These are phyloP conservation scores for Drosophila orosa DNA, from an alignment of 1,140 invertebrate species.

Conservation along the genomic window DNA sequence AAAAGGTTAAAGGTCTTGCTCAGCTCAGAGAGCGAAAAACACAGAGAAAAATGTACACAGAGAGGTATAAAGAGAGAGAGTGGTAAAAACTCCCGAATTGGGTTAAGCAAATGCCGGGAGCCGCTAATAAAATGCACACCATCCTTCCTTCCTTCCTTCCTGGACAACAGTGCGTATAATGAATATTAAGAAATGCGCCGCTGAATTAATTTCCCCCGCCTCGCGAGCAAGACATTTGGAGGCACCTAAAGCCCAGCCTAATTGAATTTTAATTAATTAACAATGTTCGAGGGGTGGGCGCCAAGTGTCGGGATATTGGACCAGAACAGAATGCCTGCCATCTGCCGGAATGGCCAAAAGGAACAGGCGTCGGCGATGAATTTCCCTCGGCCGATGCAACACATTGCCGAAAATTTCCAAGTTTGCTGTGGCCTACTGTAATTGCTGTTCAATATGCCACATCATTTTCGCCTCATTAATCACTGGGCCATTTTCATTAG, in stretches of 20 bases:
- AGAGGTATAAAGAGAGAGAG: neutral
- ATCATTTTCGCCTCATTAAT: slow-evolving; percentile 82
- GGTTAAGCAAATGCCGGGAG: slow-evolving; percentile 62
- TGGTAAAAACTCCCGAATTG: slow-evolving; percentile 32
- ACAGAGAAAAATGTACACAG: neutral
- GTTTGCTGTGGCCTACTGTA: slow-evolving; percentile 22
- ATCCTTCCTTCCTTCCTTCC: neutral
- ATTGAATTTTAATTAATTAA: slow-evolving; percentile 82
- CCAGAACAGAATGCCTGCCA: slow-evolving; percentile 41
- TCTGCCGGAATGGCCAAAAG: slow-evolving; percentile 30
- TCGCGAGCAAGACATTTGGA: slow-evolving; percentile 49
- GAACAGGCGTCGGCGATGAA: slow-evolving; percentile 6
- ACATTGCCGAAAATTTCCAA: slow-evolving; percentile 50
- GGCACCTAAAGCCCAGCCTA: slow-evolving; percentile 29
- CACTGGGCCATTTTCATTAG: slow-evolving; percentile 70
- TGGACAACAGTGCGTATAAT: slow-evolving; percentile 67
- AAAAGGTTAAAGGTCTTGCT: slow-evolving; percentile 66
- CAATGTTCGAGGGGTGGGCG: slow-evolving; percentile 46
- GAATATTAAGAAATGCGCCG: slow-evolving; percentile 75
- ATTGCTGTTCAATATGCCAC: slow-evolving; percentile 77
- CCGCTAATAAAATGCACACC: slow-evolving; percentile 46
- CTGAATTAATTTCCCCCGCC: slow-evolving; percentile 61
- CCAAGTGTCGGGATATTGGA: slow-evolving; percentile 42
- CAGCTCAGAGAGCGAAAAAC: slow-evolving; percentile 1
- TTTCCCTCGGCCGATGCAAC: slow-evolving; percentile 38